Evolutionary conservation across 1,140 invertebrate genomes (phyloP).

Genomic region (Cardiocondyla obscurior): DNA sequence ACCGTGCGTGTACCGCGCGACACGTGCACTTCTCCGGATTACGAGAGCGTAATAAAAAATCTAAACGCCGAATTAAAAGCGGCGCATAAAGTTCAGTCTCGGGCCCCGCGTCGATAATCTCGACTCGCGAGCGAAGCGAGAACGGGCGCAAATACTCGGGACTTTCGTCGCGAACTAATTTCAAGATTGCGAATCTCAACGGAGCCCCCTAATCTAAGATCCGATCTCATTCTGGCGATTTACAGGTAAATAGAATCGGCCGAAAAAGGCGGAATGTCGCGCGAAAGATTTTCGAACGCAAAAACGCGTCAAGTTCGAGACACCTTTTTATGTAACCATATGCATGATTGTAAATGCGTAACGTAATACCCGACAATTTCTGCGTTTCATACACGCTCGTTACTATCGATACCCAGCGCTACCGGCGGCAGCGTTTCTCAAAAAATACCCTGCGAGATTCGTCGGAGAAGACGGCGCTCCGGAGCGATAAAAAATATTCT

Average conservation of each 20-base stretch:
- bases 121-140: background rate
- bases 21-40: slow-evolving; percentile 27
- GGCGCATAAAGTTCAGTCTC: background rate
- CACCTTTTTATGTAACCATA: slow-evolving; percentile 56
- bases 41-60: background rate
- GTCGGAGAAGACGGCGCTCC: background rate
- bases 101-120: background rate
- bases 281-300: background rate
- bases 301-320: slow-evolving; percentile 20
- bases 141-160: background rate
- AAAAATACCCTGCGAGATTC: background rate
- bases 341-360: slow-evolving; percentile 67
- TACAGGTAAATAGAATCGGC: too few species aligned
- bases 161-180: background rate
- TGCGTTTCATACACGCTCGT: slow-evolving; percentile 58
- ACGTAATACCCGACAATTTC: slow-evolving; percentile 61
- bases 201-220: background rate
- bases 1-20: slow-evolving; percentile 20
- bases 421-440: slow-evolving; percentile 56
- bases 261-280: background rate
- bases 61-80: background rate
- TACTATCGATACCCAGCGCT: slow-evolving; percentile 57
- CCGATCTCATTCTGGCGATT: background rate
- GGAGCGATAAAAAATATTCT: background rate
- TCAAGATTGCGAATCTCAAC: background rate